Evolutionary conservation across 1,140 invertebrate species (phyloP).

Genomic region (Calephelis virginiensis): DNA sequence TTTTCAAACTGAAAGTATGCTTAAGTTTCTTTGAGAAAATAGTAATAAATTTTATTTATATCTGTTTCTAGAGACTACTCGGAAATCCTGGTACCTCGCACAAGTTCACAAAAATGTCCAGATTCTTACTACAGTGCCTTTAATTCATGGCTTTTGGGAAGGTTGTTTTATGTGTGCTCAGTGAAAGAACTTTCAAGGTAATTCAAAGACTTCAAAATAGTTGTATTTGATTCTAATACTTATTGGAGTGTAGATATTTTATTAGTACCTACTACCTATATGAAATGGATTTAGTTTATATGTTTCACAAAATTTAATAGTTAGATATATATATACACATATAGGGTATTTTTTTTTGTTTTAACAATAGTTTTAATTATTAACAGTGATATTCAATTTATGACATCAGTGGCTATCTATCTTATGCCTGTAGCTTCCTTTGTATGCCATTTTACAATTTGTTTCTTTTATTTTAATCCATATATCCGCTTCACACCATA

Average conservation of each 20-base stretch:
- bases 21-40: not conserved
- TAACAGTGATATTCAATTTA: too few species aligned
- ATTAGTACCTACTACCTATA: too few species aligned
- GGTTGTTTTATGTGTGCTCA: conserved; percentile 79
- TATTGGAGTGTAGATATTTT: too few species aligned
- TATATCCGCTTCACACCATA: too few species aligned
- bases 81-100: conserved; percentile 73
- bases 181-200: conserved; percentile 73
- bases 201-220: not conserved
- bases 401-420: too few species aligned
- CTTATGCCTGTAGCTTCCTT: too few species aligned
- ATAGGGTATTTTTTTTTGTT: not conserved
- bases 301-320: not conserved
- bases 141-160: conserved; percentile 79
- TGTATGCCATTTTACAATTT: too few species aligned
- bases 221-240: too few species aligned
- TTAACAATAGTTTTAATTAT: too few species aligned
- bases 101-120: conserved; percentile 58
- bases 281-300: not conserved
- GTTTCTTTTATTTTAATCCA: too few species aligned
- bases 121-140: conserved; percentile 77
- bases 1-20: too few species aligned
- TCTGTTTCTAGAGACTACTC: conserved; percentile 66
- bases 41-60: conserved; percentile 2
- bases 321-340: conserved; percentile 11